Evolutionary conservation across 2,797 vertebrate genomes (phyloP).

Genomic region (Cichlasoma orientale): DNA sequence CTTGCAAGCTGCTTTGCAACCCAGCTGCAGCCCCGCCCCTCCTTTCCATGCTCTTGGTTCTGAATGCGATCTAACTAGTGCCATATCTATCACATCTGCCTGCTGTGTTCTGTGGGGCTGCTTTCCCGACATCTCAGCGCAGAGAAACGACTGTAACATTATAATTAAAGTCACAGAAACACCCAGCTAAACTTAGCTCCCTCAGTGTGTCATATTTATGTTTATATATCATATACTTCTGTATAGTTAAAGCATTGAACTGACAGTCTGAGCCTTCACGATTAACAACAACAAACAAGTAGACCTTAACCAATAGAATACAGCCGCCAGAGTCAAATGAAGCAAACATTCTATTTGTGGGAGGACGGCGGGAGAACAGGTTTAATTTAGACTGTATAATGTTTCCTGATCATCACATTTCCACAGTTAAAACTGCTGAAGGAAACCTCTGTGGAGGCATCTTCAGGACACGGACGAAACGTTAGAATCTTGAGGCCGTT

Average conservation of each 20-base stretch:
- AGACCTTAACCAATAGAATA: neutral
- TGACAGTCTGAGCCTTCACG: neutral
- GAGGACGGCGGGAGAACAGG: neutral
- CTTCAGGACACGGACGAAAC: conserved; percentile 55
- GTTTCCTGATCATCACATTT: conserved; percentile 19
- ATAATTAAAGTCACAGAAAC: neutral
- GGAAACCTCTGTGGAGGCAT: conserved; percentile 29
- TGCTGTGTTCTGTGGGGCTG: neutral
- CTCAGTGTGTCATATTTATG: neutral
- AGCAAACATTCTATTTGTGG: conserved; percentile 5
- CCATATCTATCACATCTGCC: too few species aligned
- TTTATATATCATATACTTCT: neutral
- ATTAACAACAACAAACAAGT: conserved; percentile 4
- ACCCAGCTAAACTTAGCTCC: neutral
- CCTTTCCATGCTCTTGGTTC: neutral
- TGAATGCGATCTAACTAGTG: too few species aligned
- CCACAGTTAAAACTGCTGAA: conserved; percentile 8
- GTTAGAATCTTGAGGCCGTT: conserved; percentile 49
- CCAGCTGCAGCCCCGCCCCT: neutral
- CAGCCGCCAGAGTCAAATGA: neutral
- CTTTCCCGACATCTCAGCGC: neutral
- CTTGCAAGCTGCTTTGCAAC: neutral
- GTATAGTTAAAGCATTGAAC: neutral
- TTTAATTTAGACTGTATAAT: neutral
- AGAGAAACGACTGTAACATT: neutral